Conservation (phyloP, 2,888 invertebrate species). For the Seira sanloemensis region DNA sequence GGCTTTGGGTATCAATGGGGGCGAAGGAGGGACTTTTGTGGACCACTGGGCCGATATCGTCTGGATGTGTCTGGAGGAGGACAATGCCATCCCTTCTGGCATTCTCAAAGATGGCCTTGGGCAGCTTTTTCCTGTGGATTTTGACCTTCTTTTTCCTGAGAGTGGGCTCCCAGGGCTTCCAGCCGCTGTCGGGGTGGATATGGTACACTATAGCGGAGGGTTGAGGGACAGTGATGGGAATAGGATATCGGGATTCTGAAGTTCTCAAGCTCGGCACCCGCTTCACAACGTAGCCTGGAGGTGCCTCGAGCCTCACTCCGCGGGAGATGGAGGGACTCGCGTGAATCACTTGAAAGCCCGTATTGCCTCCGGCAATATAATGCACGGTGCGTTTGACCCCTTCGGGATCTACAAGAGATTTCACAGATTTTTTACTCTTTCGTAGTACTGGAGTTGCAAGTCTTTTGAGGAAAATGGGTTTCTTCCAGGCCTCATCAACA, state of each 20-base stretch:
- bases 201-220: conserved; percentile 71
- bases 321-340: conserved; percentile 62
- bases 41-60: background rate
- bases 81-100: conserved; percentile 46
- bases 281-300: conserved; percentile 54
- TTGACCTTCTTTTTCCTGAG: conserved; percentile 50
- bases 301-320: conserved; percentile 63
- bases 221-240: conserved; percentile 53
- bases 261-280: conserved; percentile 37
- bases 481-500: background rate
- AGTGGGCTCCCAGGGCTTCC: conserved; percentile 70
- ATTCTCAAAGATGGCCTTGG: conserved; percentile 43
- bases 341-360: conserved; percentile 67
- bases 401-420: conserved; percentile 59
- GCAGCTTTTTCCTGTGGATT: conserved; percentile 50
- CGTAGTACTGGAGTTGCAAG: background rate
- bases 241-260: conserved; percentile 60
- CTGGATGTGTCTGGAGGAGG: conserved; percentile 52
- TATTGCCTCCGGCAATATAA: conserved; percentile 64
- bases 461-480: background rate
- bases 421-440: conserved; percentile 49
- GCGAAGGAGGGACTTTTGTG: background rate
- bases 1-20: background rate
- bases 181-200: conserved; percentile 69
- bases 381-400: conserved; percentile 67